These are phyloP conservation scores for Acanthosepion pharaonis DNA, from an alignment of 2,888 invertebrate species.

Conservation along the genomic window DNA sequence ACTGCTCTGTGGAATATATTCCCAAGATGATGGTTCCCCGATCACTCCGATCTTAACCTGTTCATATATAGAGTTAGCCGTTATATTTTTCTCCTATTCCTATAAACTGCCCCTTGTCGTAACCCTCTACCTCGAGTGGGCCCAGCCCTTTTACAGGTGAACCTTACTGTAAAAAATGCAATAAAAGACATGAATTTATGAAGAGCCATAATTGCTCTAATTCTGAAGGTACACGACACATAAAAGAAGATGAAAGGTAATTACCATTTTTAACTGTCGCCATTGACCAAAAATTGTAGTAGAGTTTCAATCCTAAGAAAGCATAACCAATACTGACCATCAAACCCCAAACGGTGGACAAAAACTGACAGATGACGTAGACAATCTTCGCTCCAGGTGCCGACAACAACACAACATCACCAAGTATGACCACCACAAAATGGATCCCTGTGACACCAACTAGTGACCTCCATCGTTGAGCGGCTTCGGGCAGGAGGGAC, in stretches of 20 bases:
- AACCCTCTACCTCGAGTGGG: too few species aligned
- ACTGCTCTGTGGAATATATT: too few species aligned
- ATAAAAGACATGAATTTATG: background rate
- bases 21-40: too few species aligned
- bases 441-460: constrained; percentile 57
- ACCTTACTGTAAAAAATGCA: background rate
- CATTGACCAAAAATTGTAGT: constrained; percentile 56
- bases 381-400: constrained; percentile 54
- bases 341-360: constrained; percentile 62
- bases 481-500: constrained; percentile 62
- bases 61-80: too few species aligned
- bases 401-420: constrained; percentile 57
- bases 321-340: constrained; percentile 58
- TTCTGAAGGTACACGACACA: too few species aligned
- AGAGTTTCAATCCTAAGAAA: constrained; percentile 58
- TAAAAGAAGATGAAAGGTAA: constrained; percentile 24
- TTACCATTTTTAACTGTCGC: constrained; percentile 37
- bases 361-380: constrained; percentile 60
- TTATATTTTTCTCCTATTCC: too few species aligned
- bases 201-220: too few species aligned
- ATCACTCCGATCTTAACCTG: too few species aligned
- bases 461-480: constrained; percentile 59
- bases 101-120: too few species aligned
- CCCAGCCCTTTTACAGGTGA: too few species aligned
- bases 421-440: constrained; percentile 56